Conservation (phyloP, 2,113 vertebrate species). For the Tetrax tetrax region DNA sequence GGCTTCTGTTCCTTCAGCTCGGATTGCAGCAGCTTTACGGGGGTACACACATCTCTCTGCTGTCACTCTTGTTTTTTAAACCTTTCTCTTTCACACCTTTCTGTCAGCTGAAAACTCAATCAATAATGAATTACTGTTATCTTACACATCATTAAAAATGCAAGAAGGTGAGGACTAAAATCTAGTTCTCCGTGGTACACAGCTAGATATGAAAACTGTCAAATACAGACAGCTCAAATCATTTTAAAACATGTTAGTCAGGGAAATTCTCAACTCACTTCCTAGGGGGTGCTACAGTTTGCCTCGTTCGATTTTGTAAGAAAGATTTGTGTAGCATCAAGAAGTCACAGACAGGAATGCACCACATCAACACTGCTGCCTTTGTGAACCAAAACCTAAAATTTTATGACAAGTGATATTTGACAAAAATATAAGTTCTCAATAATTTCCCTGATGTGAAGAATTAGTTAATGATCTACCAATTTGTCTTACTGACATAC, state of each 20-base stretch:
- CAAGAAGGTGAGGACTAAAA: not conserved
- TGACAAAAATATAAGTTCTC: not conserved
- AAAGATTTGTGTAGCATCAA: not conserved
- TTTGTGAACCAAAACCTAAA: not conserved
- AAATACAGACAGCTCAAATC: not conserved
- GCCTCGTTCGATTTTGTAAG: fast-evolving
- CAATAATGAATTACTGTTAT: not conserved
- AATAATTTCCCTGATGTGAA: not conserved
- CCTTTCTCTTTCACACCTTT: not conserved
- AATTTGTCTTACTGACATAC: not conserved
- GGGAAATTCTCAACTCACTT: not conserved
- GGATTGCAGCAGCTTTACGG: not conserved
- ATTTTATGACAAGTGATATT: not conserved
- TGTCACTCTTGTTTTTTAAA: not conserved
- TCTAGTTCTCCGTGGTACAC: not conserved
- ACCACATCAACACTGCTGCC: not conserved
- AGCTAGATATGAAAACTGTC: not conserved
- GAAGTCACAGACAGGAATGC: not conserved
- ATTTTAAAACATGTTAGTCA: not conserved
- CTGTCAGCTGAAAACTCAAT: not conserved
- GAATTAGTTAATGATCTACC: not conserved
- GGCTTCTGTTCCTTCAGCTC: not conserved
- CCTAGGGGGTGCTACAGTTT: not conserved
- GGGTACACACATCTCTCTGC: not conserved
- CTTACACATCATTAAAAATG: not conserved